Conservation (phyloP, 2,797 vertebrate genomes). For the Gymnodraco acuticeps region DNA sequence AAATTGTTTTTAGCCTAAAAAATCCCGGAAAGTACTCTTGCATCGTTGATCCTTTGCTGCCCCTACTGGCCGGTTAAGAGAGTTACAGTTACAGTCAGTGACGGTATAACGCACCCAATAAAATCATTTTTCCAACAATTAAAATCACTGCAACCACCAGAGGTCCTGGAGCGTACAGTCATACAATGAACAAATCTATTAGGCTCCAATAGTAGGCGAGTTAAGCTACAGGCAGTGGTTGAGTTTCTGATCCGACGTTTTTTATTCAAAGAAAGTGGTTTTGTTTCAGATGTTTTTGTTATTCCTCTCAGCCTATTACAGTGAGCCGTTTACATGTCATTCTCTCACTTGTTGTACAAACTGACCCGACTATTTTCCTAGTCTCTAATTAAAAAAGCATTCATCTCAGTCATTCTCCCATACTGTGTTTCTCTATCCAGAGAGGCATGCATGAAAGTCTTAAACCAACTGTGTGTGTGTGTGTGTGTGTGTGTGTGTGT, state of each 20-base stretch:
- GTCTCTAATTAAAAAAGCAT: conserved; percentile 67
- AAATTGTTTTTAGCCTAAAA: too few relatives aligned
- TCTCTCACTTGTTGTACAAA: conserved; percentile 48
- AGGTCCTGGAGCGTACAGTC: too few relatives aligned
- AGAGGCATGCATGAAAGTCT: conserved; percentile 70
- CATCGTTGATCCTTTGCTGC: too few relatives aligned
- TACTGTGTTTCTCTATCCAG: conserved; percentile 64
- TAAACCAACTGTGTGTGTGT: conserved; percentile 72
- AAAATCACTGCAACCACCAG: too few relatives aligned
- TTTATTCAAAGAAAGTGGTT: not conserved
- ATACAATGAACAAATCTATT: too few relatives aligned
- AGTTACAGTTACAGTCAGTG: too few relatives aligned
- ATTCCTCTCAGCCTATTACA: conserved; percentile 11
- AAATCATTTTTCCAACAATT: too few relatives aligned
- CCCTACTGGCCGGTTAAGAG: too few relatives aligned
- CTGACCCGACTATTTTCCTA: conserved; percentile 61
- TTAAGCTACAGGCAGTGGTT: not conserved
- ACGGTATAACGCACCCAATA: too few relatives aligned
- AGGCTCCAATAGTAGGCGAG: too few relatives aligned
- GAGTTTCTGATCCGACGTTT: conserved; percentile 11
- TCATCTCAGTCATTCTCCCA: conserved; percentile 74
- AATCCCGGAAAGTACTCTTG: too few relatives aligned
- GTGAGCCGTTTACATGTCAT: conserved; percentile 47
- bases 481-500: conserved; percentile 50
- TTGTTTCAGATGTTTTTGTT: too few relatives aligned